phyloP scores from a whole-genome alignment of 1,140 invertebrate species.

The Aphis gossypii region DNA sequence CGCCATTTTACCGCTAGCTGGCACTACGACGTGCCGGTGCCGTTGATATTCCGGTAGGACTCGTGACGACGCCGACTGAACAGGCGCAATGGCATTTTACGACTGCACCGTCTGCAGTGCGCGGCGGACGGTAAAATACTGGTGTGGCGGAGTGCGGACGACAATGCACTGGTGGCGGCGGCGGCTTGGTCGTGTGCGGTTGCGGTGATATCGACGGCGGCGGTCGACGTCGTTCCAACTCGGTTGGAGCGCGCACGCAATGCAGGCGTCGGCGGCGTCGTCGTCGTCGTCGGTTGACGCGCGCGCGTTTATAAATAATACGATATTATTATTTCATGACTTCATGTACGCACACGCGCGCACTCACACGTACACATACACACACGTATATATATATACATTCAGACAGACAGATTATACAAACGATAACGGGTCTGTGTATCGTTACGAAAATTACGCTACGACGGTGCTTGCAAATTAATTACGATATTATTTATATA shows the following conservation, averaged over 20 bases:
- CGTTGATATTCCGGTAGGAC: too few relatives aligned
- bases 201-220: constrained; percentile 1
- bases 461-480: background rate
- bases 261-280: too few relatives aligned
- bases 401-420: background rate
- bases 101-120: constrained; percentile 44
- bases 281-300: background rate
- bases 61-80: constrained; percentile 15
- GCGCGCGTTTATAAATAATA: background rate
- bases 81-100: constrained; percentile 47
- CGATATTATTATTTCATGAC: background rate
- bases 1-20: constrained; percentile 39
- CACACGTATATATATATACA: too few relatives aligned
- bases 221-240: background rate
- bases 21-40: background rate
- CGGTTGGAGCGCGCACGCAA: background rate
- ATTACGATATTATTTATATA: too few relatives aligned
- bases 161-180: background rate
- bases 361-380: background rate
- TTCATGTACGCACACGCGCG: background rate
- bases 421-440: background rate
- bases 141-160: constrained; percentile 4
- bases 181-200: background rate
- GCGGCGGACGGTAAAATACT: background rate
- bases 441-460: background rate